phyloP scores from a whole-genome alignment of 2,888 invertebrate genomes.

The Lasiommata megera region DNA sequence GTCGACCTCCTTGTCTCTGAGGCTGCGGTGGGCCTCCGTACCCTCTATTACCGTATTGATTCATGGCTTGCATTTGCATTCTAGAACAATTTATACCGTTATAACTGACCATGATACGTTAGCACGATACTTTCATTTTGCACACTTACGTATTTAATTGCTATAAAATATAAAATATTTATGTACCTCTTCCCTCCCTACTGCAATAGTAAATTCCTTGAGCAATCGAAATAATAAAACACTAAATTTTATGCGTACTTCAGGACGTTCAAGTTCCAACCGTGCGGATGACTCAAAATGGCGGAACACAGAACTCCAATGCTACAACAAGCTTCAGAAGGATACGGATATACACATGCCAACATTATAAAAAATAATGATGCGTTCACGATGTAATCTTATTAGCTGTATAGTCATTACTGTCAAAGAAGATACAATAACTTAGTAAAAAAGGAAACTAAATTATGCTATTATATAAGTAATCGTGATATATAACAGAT shows the following conservation, averaged over 20 bases:
- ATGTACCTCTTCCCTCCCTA: neutral
- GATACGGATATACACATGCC: neutral
- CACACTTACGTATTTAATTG: neutral
- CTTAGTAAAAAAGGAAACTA: too few species aligned
- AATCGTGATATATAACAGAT: too few species aligned
- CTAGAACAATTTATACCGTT: conserved; percentile 24
- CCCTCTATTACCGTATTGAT: conserved; percentile 72
- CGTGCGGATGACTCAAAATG: conserved; percentile 21
- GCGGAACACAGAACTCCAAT: neutral
- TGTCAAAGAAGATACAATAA: too few species aligned
- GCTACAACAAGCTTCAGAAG: neutral
- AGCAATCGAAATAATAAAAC: neutral
- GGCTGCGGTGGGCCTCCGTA: conserved; percentile 75
- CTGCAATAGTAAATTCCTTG: neutral
- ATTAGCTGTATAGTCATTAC: too few species aligned
- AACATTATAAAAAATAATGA: conserved; percentile 1
- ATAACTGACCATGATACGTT: neutral
- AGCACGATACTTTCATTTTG: neutral
- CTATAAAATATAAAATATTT: neutral
- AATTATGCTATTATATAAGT: too few species aligned
- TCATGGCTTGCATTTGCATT: conserved; percentile 73
- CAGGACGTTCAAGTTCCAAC: neutral
- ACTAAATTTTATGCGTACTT: conserved; percentile 3
- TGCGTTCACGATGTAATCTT: neutral
- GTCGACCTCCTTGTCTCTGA: conserved; percentile 66